Conservation (phyloP, 2,113 vertebrate genomes). For the Osmerus eperlanus region DNA sequence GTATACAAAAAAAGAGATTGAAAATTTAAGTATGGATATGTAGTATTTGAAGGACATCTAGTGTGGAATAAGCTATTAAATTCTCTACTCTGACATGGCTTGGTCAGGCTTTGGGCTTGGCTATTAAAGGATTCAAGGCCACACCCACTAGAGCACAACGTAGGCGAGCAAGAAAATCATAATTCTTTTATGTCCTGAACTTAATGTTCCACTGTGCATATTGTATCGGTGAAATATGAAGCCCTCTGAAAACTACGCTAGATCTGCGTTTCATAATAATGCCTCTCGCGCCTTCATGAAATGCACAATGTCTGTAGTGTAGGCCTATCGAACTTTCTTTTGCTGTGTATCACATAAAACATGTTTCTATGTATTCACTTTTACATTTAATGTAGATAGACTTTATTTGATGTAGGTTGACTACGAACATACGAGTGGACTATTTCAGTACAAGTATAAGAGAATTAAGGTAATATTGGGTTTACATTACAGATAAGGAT, state of each 20-base stretch:
- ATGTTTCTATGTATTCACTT: too few relatives aligned
- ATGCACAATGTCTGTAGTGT: slow-evolving; percentile 25
- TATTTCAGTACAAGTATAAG: background rate
- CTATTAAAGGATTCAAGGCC: slow-evolving; percentile 63
- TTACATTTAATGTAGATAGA: too few relatives aligned
- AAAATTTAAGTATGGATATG: slow-evolving; percentile 39
- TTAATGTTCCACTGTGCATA: slow-evolving; percentile 52
- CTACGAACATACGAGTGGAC: slow-evolving; percentile 31
- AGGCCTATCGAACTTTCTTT: background rate
- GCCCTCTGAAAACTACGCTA: slow-evolving; percentile 54
- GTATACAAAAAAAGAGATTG: background rate
- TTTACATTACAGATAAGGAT: background rate
- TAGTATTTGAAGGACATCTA: slow-evolving; percentile 65
- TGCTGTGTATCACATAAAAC: too few relatives aligned
- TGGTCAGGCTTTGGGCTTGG: slow-evolving; percentile 6
- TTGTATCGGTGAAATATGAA: slow-evolving; percentile 52
- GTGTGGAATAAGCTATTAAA: slow-evolving; percentile 45
- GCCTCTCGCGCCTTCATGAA: slow-evolving; percentile 48
- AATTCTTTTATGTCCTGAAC: slow-evolving; percentile 47
- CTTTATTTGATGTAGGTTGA: background rate
- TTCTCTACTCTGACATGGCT: slow-evolving; percentile 36
- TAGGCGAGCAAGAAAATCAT: slow-evolving; percentile 62
- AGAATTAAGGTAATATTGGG: background rate
- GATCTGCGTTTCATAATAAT: slow-evolving; percentile 56
- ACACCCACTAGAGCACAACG: slow-evolving; percentile 59